Conservation (phyloP, 2,797 vertebrate genomes). For the Syngnathus rostellatus region DNA sequence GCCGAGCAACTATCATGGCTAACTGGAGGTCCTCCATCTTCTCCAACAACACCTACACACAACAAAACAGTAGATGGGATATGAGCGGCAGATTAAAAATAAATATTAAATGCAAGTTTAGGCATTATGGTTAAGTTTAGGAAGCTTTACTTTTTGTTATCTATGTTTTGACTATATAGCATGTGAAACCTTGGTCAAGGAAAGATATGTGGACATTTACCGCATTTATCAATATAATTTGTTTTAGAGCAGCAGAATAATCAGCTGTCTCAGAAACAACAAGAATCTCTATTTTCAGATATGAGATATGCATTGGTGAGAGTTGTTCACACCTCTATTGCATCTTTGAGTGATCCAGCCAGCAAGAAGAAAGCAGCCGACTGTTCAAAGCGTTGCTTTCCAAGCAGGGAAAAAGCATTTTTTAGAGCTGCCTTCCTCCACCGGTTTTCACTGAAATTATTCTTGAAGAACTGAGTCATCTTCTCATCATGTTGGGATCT, state of each 20-base stretch:
- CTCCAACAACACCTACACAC: slow-evolving; percentile 84
- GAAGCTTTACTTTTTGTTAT: slow-evolving; percentile 29
- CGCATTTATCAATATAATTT: slow-evolving; percentile 47
- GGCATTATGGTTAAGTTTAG: background rate
- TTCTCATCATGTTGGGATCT: slow-evolving; percentile 96
- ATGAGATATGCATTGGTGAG: slow-evolving; percentile 1
- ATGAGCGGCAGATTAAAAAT: background rate
- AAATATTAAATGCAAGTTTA: background rate
- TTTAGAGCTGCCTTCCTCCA: slow-evolving; percentile 97
- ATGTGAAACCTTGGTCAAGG: slow-evolving; percentile 15
- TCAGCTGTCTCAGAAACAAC: slow-evolving; percentile 13
- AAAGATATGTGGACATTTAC: slow-evolving; percentile 10
- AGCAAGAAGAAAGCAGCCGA: slow-evolving; percentile 96
- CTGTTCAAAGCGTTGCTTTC: slow-evolving; percentile 97
- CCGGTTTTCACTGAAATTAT: slow-evolving; percentile 93
- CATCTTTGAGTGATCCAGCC: slow-evolving; percentile 95
- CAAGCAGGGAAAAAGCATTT: slow-evolving; percentile 94
- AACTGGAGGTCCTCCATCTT: slow-evolving; percentile 99
- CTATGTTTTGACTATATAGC: slow-evolving; percentile 53
- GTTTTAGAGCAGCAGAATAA: slow-evolving; percentile 23
- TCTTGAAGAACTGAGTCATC: slow-evolving; percentile 98
- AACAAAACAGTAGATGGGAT: slow-evolving; percentile 2
- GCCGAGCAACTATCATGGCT: slow-evolving; percentile 91
- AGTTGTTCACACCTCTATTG: slow-evolving; percentile 80
- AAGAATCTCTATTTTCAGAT: slow-evolving; percentile 6